Evolutionary conservation across 2,113 vertebrate genomes (phyloP).

Genomic region (Phalacrocorax brasilianus): DNA sequence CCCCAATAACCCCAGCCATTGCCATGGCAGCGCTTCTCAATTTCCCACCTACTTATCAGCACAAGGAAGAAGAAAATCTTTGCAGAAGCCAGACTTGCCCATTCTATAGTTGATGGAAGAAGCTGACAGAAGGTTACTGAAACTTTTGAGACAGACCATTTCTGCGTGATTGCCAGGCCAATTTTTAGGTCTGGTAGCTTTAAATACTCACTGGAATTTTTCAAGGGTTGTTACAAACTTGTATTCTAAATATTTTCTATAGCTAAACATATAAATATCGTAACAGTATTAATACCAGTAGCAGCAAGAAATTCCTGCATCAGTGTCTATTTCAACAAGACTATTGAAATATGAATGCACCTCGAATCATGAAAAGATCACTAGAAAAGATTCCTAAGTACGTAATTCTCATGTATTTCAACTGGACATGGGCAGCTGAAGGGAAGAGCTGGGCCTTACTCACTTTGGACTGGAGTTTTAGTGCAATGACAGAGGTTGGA

Average conservation of each 20-base stretch:
- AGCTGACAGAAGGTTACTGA: neutral
- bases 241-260: neutral
- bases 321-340: neutral
- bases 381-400: neutral
- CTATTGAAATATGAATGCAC: neutral
- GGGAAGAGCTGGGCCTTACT: neutral
- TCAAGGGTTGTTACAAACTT: neutral
- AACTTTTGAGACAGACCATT: neutral
- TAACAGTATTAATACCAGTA: neutral
- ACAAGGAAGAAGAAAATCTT: accelerated
- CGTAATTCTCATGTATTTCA: neutral
- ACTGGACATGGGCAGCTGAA: neutral
- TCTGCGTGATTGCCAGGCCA: neutral
- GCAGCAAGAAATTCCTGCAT: neutral
- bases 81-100: neutral
- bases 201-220: neutral
- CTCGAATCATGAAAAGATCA: neutral
- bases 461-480: neutral
- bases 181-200: neutral
- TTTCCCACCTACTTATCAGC: neutral
- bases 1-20: neutral
- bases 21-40: neutral
- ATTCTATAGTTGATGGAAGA: neutral
- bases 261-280: neutral
- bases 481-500: neutral